Evolutionary conservation across 2,888 invertebrate species (phyloP), one percentile per base, ranked within the genome.

Genomic region (Andrena praecox): DNA sequence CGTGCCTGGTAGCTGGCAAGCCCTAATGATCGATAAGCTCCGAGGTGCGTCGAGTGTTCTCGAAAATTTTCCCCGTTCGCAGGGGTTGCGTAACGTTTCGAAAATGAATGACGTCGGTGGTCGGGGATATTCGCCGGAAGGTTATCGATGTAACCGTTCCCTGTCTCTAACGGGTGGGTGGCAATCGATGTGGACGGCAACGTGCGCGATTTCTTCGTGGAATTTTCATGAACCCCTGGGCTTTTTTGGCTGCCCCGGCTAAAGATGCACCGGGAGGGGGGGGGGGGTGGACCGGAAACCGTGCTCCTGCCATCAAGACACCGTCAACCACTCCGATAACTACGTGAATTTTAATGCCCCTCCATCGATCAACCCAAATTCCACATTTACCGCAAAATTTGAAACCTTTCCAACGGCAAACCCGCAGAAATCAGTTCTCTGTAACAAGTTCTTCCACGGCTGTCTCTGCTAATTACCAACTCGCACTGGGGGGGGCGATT

Each of bases 111-210:
- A 88, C 88, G 83, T 88, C 77, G 78, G 70, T 69, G 68, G 75
- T 74, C 48, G 77, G 79, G 78, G 56, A 56, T 80, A 79, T 79
- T 69, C 82, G 56, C 64, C 73, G 80, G 81, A 88, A 82, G 80
- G 85, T 86, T 84, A 88, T 88, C 87, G 88, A 88, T 88, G 85
- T 78, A 82, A 85, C 82, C 82, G 71, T 86, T 80, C 82, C 76
- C 67, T 75, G 67, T 68, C 71, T 67, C 59, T 64, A 60, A 52
- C 62, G 68, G 67, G 77, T 67, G 80, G 72, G 70, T 63, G 72
- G 82, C 76, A 42, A 88, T 88, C 87, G 88, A 88, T 88, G 79
- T 73, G 77, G 79, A 77, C 70, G 68, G 68, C 81, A 77, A 80
- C 76, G 66, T 80, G 70, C 75, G 76, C 84, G 71, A 80, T 88